phyloP scores from a whole-genome alignment of 2,888 invertebrate species.

The Drosophila paramelanica region DNA sequence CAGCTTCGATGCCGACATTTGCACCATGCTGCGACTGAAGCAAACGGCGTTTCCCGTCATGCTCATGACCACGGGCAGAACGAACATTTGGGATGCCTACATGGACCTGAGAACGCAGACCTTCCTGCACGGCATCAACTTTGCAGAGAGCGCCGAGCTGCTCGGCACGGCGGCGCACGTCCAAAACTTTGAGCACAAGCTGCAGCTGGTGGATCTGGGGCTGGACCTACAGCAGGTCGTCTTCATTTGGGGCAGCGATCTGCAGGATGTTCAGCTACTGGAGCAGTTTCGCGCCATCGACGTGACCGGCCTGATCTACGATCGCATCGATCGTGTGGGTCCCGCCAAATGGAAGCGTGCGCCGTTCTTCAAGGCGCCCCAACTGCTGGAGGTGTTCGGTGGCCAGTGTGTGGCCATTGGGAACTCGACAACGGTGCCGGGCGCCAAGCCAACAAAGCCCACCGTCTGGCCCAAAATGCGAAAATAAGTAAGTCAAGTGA shows the following conservation, averaged over 20 bases:
- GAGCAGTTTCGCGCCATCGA: slow-evolving; percentile 93
- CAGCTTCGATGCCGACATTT: slow-evolving; percentile 98
- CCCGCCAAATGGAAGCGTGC: slow-evolving; percentile 71
- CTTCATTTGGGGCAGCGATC: slow-evolving; percentile 98
- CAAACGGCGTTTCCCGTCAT: slow-evolving; percentile 98
- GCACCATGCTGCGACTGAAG: slow-evolving; percentile 95
- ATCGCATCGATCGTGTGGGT: slow-evolving; percentile 89
- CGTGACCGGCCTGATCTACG: slow-evolving; percentile 97
- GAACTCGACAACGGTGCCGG: slow-evolving; percentile 65
- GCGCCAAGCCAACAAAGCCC: slow-evolving; percentile 72
- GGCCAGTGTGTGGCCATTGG: slow-evolving; percentile 74
- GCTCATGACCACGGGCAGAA: slow-evolving; percentile 87
- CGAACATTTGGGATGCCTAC: slow-evolving; percentile 87
- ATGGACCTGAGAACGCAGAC: slow-evolving; percentile 92
- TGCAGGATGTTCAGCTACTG: slow-evolving; percentile 92
- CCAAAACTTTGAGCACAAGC: slow-evolving; percentile 90
- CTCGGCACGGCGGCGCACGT: slow-evolving; percentile 96
- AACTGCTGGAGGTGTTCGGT: slow-evolving; percentile 70
- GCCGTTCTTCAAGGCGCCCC: slow-evolving; percentile 67
- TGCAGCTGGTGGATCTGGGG: slow-evolving; percentile 89
- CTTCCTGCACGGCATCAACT: slow-evolving; percentile 92
- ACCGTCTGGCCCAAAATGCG: slow-evolving; percentile 74
- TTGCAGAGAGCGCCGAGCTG: slow-evolving; percentile 91
- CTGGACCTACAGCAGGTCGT: slow-evolving; percentile 92
- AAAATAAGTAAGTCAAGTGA: slow-evolving; percentile 24